Base-by-base conservation (phyloP, 1,140 invertebrate species). In the Bombus breviceps region DNA sequence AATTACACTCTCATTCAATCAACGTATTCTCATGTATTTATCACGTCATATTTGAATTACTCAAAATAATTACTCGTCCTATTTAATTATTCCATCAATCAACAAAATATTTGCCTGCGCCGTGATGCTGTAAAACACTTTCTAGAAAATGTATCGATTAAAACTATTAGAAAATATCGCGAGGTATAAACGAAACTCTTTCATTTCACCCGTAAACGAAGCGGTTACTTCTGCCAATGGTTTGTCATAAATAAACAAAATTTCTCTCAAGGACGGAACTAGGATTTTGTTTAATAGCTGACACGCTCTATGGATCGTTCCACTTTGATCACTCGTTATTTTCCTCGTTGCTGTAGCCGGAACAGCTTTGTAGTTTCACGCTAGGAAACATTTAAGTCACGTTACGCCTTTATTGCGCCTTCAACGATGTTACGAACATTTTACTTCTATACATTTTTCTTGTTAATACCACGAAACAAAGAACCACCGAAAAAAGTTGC, bases 371-470 rank as follows among this genome's bases (percentile, higher is more conserved):
- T 37, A 39, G n/a, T 62, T 73, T 12, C 43, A 8, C 59, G 22
- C 47, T 39, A 68, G 66, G 3, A 28, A 69, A 68, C 82, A 43
- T 75, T 47, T 84, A 72, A 84, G 76, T 72, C 76, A 41, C 83
- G 83, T 84, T 62, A 72, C 68, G 68, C 15, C 39, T 85, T 80
- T 79, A 79, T 79, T 47, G 39, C 5, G 53, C 82, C 47, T 37
- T 47, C 66, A 71, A n/a, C 28, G 37, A 66, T n/a, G 39, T 78
- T 64, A 4, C 28, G 22, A 72, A 41, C 68, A 72, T 84, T 84
- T 72, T 72, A 62, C 53, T 37, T 72, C 47, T 2, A 28, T 39
- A 37, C 77, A 73, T 85, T 80, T 85, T 62, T 85, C 83, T 80
- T 41, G 76, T 72, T 80, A 80, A 85, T 41, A n/a, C 47, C n/a